These are phyloP conservation scores for Rhagoletis pomonella DNA, from an alignment of 1,140 invertebrate species.

Conservation along the genomic window DNA sequence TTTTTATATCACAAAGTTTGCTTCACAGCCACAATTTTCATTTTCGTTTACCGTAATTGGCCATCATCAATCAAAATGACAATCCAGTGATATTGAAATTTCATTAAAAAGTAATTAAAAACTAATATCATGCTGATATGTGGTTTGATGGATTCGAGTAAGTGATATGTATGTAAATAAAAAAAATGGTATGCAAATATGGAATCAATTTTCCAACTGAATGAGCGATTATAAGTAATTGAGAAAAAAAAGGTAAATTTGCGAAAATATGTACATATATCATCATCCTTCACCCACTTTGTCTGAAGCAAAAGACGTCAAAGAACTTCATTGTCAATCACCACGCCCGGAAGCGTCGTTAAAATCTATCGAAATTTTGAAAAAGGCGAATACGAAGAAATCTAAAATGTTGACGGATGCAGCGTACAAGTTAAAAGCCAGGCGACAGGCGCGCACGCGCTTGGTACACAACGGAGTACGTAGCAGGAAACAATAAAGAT, in stretches of 20 bases:
- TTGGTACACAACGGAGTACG: not conserved
- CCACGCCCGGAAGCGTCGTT: no score
- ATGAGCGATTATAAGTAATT: not conserved
- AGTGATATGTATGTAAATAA: not conserved
- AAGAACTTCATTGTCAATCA: slow-evolving; percentile 12
- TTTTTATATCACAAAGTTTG: not conserved
- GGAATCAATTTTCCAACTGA: not conserved
- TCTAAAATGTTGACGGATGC: not conserved
- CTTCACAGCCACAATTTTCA: not conserved
- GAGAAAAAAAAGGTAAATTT: not conserved
- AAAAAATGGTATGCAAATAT: not conserved
- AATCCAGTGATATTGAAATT: slow-evolving; percentile 38
- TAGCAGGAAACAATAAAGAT: not conserved
- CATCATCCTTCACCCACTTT: slow-evolving; percentile 6
- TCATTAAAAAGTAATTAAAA: slow-evolving; percentile 43
- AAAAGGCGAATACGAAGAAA: not conserved
- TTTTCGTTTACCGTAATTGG: not conserved
- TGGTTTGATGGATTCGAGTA: not conserved
- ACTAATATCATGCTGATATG: slow-evolving; percentile 1
- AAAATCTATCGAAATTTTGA: not conserved
- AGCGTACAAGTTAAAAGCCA: not conserved
- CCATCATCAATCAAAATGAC: slow-evolving; percentile 42
- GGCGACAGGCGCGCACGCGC: not conserved
- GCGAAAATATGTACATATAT: not conserved
- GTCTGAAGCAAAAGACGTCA: slow-evolving; percentile 22